phyloP scores from a whole-genome alignment of 1,140 invertebrate species.

The Halyomorpha halys region DNA sequence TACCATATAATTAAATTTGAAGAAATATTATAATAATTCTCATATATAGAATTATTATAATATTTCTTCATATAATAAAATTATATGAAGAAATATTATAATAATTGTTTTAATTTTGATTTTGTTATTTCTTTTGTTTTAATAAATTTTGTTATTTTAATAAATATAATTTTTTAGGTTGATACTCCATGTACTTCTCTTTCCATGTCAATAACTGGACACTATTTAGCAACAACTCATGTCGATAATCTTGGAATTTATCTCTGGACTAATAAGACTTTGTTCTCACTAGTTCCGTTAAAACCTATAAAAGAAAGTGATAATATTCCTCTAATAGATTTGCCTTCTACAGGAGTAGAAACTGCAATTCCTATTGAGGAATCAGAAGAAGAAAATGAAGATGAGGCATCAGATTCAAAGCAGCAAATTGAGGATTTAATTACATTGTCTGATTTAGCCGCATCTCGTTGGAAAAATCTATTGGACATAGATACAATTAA shows the following conservation, averaged over 20 bases:
- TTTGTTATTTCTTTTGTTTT: too few relatives aligned
- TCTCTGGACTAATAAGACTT: slow-evolving; percentile 83
- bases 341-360: slow-evolving; percentile 41
- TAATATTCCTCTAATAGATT: slow-evolving; percentile 46
- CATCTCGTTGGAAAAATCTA: slow-evolving; percentile 87
- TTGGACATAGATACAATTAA: slow-evolving; percentile 83
- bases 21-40: too few relatives aligned
- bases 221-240: slow-evolving; percentile 82
- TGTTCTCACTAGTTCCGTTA: slow-evolving; percentile 71
- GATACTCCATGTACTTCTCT: slow-evolving; percentile 70
- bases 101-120: too few relatives aligned
- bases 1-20: too few relatives aligned
- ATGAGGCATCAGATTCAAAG: slow-evolving; percentile 49
- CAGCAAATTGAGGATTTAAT: slow-evolving; percentile 72
- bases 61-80: too few relatives aligned
- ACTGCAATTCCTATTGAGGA: slow-evolving; percentile 33
- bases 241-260: slow-evolving; percentile 81
- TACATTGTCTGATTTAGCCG: slow-evolving; percentile 73
- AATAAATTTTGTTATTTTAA: background rate
- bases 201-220: slow-evolving; percentile 79
- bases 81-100: too few relatives aligned
- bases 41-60: too few relatives aligned
- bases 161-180: slow-evolving; percentile 38
- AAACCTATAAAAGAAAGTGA: slow-evolving; percentile 53
- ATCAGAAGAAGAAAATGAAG: slow-evolving; percentile 41